Base-by-base conservation (phyloP, 2,113 vertebrate genomes). In the Forbesichthys agassizii region DNA sequence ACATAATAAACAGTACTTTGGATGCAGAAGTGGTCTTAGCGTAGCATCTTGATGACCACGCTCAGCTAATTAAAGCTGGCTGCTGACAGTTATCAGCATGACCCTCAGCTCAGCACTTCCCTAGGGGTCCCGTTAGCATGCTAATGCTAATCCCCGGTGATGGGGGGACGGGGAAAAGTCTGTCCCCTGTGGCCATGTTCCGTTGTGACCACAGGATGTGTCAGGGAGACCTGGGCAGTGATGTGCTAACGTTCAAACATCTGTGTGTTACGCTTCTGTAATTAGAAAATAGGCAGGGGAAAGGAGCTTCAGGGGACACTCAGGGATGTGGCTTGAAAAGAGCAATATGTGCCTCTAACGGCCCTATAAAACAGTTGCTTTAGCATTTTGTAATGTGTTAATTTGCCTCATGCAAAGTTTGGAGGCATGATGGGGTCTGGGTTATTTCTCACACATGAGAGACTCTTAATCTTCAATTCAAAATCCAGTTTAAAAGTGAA, bases 121-220 rank as follows among this genome's bases (percentile, higher is more conserved):
- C 79, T 1, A 47, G 72, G 84, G 81, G 77, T 78, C 77, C 79
- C 82, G 85, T 90, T 88, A 89, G 90, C 88, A 88, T 86, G 88
- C 89, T 88, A 91, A 88, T 86, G 86, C 84, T 92, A 92, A 92
- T 91, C 84, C 83, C 82, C 80, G 68, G 81, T 92, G 91, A 92
- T 88, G 86, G 85, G 80, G 80, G 77, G 80, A 76, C 86, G 83
- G 88, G 87, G 87, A 75, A 82, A 75, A 20, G 64, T 69, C 86
- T 86, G 88, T 91, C 89, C 89, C 89, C 87, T 59, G 84, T 67
- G 78, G 89, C 82, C 69, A 36, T 72, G 36, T 16, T 72, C 80
- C 73, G 75, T 72, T 77, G 79, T 83, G 87, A 84, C 87, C 87
- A 85, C 70, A 46, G 87, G 87, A 89, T 84, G 83, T 88, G 88